Evolutionary conservation across 1,140 invertebrate species (phyloP), one percentile per base, ranked within the genome.

Genomic region (Pseudachorutes palmiensis): DNA sequence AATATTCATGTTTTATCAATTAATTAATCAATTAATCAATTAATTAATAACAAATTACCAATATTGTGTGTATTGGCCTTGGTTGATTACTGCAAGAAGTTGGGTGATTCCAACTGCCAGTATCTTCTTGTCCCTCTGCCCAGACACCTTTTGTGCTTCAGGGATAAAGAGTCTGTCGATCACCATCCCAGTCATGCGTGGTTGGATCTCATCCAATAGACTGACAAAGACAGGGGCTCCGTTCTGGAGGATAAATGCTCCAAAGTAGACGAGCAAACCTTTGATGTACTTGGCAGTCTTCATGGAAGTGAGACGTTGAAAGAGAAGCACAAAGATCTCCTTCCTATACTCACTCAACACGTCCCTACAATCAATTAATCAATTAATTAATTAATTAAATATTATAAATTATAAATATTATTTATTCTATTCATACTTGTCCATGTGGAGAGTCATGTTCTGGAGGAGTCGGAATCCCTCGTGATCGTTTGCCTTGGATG

Each of bases 251-350:
- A 86, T 82, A 79, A 89, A 97, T 68, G 92, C 84, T 55, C 84
- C 88, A 74, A 97, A 88, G 80, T 97, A 97, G 0, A 93, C 88
- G 49, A 97, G 86, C 0, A 98, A 80, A 67, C 88, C 86, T 77
- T 89, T 89, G 1, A 97, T 84, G 78, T 88, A 97, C 81, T 98
- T 97, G 0, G 91, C 90, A 0, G 95, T 98, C 81, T 96, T 98
- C 0, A 90, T 92, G 0, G 88, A 90, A 2, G 90, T 89, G 41
- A 98, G 80, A 68, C 94, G 82, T 81, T 94, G 91, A 78, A 98
- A 98, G 2, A 98, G 80, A 58, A 98, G 76, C 1, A 92, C 82
- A 77, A 97, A 94, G 58, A 98, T 85, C 81, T 95, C 60, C 30
- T 63, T 62, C 33, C 62, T 1, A 26, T 57, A 67, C 2, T 62